Percentiles rank a stretch among this genome's conserved stretches.
Evolutionary conservation across 2,888 invertebrate species (phyloP).

Genomic region (Charanyca ferruginea): DNA sequence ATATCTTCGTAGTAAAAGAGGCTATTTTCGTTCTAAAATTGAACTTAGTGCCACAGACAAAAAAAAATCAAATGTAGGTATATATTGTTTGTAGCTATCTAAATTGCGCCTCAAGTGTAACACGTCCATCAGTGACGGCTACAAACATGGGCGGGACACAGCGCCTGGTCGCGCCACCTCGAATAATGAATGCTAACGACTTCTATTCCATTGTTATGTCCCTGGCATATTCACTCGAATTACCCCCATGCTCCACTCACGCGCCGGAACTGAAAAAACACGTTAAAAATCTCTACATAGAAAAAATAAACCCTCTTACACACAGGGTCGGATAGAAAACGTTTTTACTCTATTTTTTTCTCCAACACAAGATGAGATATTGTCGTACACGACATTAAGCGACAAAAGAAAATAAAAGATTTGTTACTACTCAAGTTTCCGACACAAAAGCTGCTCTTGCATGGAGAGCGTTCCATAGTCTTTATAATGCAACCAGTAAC

Average conservation of each 20-base stretch:
- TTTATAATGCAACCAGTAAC: constrained; percentile 61
- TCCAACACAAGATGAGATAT: constrained; percentile 59
- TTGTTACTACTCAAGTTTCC: constrained; percentile 71
- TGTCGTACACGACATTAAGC: constrained; percentile 70
- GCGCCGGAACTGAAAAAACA: constrained; percentile 45
- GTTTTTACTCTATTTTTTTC: constrained; percentile 16
- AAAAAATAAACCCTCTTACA: constrained; percentile 37
- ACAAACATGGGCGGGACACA: constrained; percentile 73
- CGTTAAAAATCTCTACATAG: constrained; percentile 40
- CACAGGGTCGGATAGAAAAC: constrained; percentile 44
- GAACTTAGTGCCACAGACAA: too few relatives aligned
- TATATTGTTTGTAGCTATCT: neutral
- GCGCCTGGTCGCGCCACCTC: constrained; percentile 61
- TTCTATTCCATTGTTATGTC: constrained; percentile 72
- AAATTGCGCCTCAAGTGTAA: constrained; percentile 60
- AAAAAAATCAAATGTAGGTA: neutral
- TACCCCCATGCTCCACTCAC: constrained; percentile 61
- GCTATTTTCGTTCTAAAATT: too few relatives aligned
- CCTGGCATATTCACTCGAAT: constrained; percentile 73
- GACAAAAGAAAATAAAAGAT: constrained; percentile 73
- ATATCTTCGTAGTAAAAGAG: too few relatives aligned
- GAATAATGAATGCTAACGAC: constrained; percentile 76
- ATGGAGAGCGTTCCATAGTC: constrained; percentile 63
- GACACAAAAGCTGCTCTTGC: constrained; percentile 68
- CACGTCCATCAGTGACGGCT: constrained; percentile 68